Evolutionary conservation across 2,113 vertebrate genomes (phyloP).

Genomic region (Rafetus swinhoei): DNA sequence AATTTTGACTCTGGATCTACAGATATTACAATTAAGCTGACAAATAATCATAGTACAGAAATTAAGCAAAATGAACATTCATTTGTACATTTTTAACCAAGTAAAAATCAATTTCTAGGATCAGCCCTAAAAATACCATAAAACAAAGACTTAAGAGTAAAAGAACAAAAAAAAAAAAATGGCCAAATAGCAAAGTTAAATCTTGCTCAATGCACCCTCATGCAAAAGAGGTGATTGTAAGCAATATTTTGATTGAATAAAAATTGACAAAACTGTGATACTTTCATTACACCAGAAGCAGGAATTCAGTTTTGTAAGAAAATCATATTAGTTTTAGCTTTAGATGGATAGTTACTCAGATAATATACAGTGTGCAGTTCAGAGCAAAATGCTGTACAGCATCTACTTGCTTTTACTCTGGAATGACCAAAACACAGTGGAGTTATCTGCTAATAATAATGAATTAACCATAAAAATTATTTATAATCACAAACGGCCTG

Average conservation of each 20-base stretch:
- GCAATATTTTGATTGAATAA: conserved; percentile 20
- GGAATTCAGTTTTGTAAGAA: conserved; percentile 47
- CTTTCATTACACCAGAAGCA: conserved; percentile 43
- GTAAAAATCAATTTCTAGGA: neutral
- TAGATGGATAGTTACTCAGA: conserved; percentile 12
- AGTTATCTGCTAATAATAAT: neutral
- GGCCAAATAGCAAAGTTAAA: conserved; percentile 5
- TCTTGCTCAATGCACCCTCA: conserved; percentile 6
- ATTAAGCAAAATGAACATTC: neutral
- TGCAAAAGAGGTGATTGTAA: neutral
- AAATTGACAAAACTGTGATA: conserved; percentile 5
- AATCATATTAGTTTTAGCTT: conserved; percentile 23
- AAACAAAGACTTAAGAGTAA: neutral
- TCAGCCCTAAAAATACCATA: neutral
- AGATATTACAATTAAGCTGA: conserved; percentile 10
- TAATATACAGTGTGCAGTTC: neutral
- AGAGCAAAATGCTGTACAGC: neutral
- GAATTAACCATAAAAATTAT: neutral
- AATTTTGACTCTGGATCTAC: neutral
- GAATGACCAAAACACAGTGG: neutral
- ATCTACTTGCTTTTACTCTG: neutral
- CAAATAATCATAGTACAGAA: neutral
- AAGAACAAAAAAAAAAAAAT: neutral
- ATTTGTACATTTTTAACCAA: conserved; percentile 19
- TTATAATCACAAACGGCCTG: neutral